phyloP scores from a whole-genome alignment of 2,797 vertebrate species.

The Pangasius macronema region DNA sequence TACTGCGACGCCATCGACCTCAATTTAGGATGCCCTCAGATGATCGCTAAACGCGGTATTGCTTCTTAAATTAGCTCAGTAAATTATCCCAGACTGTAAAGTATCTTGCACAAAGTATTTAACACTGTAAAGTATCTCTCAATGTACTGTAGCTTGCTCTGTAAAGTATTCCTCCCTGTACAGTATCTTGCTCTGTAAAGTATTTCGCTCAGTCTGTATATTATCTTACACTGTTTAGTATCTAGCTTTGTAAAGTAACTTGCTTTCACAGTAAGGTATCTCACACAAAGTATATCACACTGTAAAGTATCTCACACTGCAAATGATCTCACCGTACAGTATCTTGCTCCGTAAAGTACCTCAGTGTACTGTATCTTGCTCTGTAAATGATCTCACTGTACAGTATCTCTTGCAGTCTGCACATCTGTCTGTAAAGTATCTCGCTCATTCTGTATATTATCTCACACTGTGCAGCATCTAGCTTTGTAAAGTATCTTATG shows the following conservation, averaged over 20 bases:
- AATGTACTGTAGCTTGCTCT: background rate
- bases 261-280: no score
- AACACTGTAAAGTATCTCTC: background rate
- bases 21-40: slow-evolving; percentile 95
- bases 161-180: background rate
- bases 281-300: background rate
- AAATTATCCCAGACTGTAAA: background rate
- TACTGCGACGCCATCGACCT: slow-evolving; percentile 94
- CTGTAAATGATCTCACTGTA: background rate
- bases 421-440: background rate
- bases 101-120: background rate
- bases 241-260: background rate
- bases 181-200: background rate
- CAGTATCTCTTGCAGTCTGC: no score
- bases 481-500: background rate
- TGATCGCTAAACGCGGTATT: slow-evolving; percentile 96
- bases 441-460: background rate
- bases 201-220: no score
- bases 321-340: background rate
- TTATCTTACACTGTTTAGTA: background rate
- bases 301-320: background rate
- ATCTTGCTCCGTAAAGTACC: background rate
- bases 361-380: background rate
- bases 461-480: background rate
- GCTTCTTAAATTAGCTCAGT: background rate